phyloP scores from a whole-genome alignment of 2,888 invertebrate species.

The Lycophotia porphyrea region DNA sequence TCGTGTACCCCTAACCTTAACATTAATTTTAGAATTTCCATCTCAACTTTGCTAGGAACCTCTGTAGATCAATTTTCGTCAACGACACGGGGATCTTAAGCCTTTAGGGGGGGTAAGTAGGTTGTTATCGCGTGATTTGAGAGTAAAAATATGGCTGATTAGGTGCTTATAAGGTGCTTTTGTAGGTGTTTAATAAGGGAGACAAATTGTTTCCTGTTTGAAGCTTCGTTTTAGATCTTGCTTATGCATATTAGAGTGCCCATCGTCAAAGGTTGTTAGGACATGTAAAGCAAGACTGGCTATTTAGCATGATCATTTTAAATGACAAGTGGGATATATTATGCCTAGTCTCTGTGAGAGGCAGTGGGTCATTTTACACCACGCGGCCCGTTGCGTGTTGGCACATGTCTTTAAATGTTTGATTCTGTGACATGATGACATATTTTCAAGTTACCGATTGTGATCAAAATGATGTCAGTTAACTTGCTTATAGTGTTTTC shows the following conservation, averaged over 20 bases:
- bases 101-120: slow-evolving; percentile 56
- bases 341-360: too few relatives aligned
- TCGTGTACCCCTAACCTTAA: slow-evolving; percentile 54
- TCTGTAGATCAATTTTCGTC: slow-evolving; percentile 68
- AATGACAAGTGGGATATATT: neutral
- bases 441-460: neutral
- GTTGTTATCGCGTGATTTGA: slow-evolving; percentile 51
- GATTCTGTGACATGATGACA: neutral
- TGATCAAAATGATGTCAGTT: too few relatives aligned
- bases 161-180: slow-evolving; percentile 29
- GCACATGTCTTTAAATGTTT: neutral
- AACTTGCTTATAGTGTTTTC: too few relatives aligned
- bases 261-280: neutral
- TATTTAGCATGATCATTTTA: neutral
- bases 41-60: slow-evolving; percentile 71
- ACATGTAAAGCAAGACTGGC: neutral
- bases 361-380: too few relatives aligned
- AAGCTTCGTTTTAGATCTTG: slow-evolving; percentile 1
- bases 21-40: slow-evolving; percentile 83
- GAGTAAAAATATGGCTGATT: slow-evolving; percentile 46
- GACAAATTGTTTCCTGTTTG: slow-evolving; percentile 34
- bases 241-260: neutral
- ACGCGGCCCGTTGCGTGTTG: too few relatives aligned
- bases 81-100: slow-evolving; percentile 54
- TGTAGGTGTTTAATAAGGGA: slow-evolving; percentile 16